Base-by-base conservation (phyloP, 2,888 invertebrate species). In the Sabellastarte sp. region DNA sequence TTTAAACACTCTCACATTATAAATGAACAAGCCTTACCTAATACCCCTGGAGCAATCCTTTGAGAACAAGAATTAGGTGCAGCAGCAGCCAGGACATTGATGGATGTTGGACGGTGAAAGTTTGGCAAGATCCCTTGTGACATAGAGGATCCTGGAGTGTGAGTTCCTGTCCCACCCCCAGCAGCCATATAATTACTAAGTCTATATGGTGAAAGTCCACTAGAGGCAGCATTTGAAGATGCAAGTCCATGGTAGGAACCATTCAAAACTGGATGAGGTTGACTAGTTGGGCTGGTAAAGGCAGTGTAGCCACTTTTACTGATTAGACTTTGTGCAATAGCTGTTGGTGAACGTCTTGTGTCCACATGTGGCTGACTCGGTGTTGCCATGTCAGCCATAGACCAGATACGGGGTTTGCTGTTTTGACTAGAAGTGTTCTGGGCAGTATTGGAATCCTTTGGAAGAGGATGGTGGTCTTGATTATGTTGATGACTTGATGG, bases 351-450 rank as follows among this genome's bases (percentile, higher is more conserved):
- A 41, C 41, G 41, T 20, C 60, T 50, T n/a, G n/a, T n/a, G 2
- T 32, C 53, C 41, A 53, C 31, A n/a, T 50, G 58, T 3, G 63
- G 59, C 4, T 20, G 60, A 24, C 56, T 76, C 59, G 80, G 78
- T 1, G 81, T 79, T n/a, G 79, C 81, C 24, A 78, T 77, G 66
- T 79, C 77, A 20, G 79, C 81, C 32, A 81, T 68, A 5, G 80
- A 80, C 81, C 81, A 81, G 61, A 81, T 81, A 57, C 78, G 71
- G 10, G 80, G 80, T 60, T 72, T 72, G 52, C 59, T 51, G 24
- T 53, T 10, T 5, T 53, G 53, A 53, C 41, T 41, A 41, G 41
- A 41, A 41, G 10, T 41, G 20, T n/a, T n/a, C n/a, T n/a, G n/a
- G n/a, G n/a, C n/a, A n/a, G n/a, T n/a, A n/a, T n/a, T n/a, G n/a